Base-by-base conservation (phyloP, 1,140 invertebrate species). In the Zaprionus camerounensis region DNA sequence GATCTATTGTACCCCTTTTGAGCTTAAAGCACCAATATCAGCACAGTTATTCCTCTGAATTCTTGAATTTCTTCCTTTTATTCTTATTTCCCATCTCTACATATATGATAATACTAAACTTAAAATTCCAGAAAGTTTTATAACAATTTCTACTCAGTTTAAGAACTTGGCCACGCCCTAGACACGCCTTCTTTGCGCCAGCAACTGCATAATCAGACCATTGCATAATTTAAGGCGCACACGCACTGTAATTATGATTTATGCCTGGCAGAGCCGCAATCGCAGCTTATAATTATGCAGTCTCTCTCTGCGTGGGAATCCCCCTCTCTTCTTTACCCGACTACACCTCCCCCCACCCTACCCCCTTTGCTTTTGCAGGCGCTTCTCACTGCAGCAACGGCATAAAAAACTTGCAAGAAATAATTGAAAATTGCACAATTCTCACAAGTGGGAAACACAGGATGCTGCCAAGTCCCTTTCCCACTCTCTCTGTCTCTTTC, bases 381-480 rank as follows among this genome's bases (percentile, higher is more conserved):
- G 13, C 44, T n/a, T 44, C 11, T 15, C 24, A 20, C 17, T 34
- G 3, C 53, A 49, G 59, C 17, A 20, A 17, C 17, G 34, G 36
- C 34, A 41, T 13, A 57, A 73, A 72, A 72, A 77, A 77, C 66
- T 81, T 77, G 73, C 69, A 67, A 74, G 84, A 88, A 87, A 87
- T 87, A 87, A 87, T 87, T 87, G 84, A 87, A 87, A 87, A 87
- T 87, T 87, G 84, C 84, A 85, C 84, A 87, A 87, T 87, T 87
- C 84, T 88, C 84, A 87, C 84, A 88, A 87, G 84, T 87, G 84
- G 84, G 84, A 82, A 87, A 78, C 80, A 51, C 46, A 31, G 20
- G 41, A 17, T 34, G 44, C 41, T 11, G 36, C 31, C 7, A 13
- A 2, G 15, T 12, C n/a, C 11, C 9, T 7, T 20, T 26, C 17